A percentile compares a stretch with the other conserved stretches of the same genome.
These are phyloP conservation scores for Campylomormyrus tamandua DNA, from an alignment of 2,113 vertebrate genomes.

Conservation along the genomic window DNA sequence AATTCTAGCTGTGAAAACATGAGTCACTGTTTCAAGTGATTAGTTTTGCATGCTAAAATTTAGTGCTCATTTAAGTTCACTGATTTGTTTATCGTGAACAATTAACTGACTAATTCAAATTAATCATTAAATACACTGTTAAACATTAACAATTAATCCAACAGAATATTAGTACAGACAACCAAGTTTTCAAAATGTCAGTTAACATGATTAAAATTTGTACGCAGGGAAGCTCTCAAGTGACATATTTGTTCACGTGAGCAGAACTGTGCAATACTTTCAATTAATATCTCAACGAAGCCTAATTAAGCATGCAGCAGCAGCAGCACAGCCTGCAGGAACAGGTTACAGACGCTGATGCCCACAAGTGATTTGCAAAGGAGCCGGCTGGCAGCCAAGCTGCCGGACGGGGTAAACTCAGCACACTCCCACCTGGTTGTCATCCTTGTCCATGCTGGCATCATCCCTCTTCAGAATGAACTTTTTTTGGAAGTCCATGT, in stretches of 20 bases:
- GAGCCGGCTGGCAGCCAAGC: not conserved
- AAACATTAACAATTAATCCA: not conserved
- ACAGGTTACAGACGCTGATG: not conserved
- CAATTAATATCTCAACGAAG: not conserved
- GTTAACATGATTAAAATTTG: not conserved
- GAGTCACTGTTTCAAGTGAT: not conserved
- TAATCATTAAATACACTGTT: not conserved
- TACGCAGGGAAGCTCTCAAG: not conserved
- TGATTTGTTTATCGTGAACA: not conserved
- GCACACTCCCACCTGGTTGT: slow-evolving; percentile 79
- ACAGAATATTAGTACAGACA: not conserved
- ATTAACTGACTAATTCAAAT: not conserved
- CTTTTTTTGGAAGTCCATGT: slow-evolving; percentile 89
- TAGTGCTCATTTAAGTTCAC: not conserved
- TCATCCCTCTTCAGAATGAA: slow-evolving; percentile 96
- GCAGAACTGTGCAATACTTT: not conserved
- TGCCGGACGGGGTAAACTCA: no score
- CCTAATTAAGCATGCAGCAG: not conserved
- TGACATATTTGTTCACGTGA: not conserved
- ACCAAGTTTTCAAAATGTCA: not conserved
- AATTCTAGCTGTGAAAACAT: not conserved
- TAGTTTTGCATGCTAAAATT: not conserved
- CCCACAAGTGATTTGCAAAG: not conserved
- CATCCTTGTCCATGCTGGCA: slow-evolving; percentile 94
- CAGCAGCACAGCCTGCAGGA: not conserved